Percentiles rank a stretch among this genome's conserved stretches.
Evolutionary conservation across 2,888 invertebrate species (phyloP).

Genomic region (Erpobdella octoculata): DNA sequence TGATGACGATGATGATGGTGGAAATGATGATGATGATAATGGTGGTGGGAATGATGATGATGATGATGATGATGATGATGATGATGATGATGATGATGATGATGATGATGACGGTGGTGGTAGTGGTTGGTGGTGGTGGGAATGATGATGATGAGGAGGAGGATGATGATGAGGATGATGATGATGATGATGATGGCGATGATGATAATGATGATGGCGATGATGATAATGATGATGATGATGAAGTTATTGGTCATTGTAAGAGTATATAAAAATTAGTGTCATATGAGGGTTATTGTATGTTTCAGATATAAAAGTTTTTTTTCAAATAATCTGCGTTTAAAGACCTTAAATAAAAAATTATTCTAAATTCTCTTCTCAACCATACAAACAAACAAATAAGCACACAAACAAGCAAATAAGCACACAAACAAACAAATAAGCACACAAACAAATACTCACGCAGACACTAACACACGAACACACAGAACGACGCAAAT

Average conservation of each 20-base stretch:
- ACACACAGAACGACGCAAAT: too few species aligned
- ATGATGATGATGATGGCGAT: neutral
- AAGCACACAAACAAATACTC: too few species aligned
- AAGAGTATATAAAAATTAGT: neutral
- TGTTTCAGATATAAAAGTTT: neutral
- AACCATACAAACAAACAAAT: too few species aligned
- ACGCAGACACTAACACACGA: too few species aligned
- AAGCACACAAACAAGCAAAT: too few species aligned
- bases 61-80: neutral
- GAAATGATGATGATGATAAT: neutral
- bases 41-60: neutral
- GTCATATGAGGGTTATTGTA: neutral
- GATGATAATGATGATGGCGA: neutral
- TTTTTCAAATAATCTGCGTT: too few species aligned
- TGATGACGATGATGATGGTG: neutral
- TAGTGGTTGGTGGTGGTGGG: neutral
- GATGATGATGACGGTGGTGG: neutral
- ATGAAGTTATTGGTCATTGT: slow-evolving; percentile 3
- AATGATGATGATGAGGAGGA: neutral
- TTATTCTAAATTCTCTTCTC: too few species aligned
- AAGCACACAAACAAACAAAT: too few species aligned
- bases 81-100: neutral
- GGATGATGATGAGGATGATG: neutral
- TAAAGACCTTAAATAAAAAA: too few species aligned
- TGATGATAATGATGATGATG: neutral